A percentile compares a stretch with the other conserved stretches of the same genome.
Conservation (phyloP, 2,113 vertebrate genomes). For the Meles meles region DNA sequence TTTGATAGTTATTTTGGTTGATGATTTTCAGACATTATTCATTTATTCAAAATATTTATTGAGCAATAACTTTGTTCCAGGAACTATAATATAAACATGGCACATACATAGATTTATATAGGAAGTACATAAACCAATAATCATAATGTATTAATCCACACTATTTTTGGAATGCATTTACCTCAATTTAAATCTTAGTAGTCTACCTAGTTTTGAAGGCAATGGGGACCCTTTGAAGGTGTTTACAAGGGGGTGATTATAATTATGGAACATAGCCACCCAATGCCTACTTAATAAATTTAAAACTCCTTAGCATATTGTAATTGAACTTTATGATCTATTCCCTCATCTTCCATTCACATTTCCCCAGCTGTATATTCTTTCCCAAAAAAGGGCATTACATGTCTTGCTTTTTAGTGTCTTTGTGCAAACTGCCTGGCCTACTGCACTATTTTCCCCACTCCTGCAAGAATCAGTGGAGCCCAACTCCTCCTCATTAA, state of each 20-base stretch:
- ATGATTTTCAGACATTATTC: background rate
- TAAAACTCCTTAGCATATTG: background rate
- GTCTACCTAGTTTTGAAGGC: background rate
- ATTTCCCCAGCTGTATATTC: background rate
- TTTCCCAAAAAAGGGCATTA: background rate
- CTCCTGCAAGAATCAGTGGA: background rate
- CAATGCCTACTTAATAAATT: background rate
- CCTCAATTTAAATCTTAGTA: background rate
- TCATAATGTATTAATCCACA: background rate
- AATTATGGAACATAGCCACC: background rate
- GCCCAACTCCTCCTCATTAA: background rate
- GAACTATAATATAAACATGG: background rate
- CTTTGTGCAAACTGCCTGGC: background rate
- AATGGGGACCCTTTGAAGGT: background rate
- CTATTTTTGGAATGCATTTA: background rate
- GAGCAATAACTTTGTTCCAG: background rate
- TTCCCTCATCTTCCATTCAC: background rate
- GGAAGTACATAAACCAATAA: background rate
- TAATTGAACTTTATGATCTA: background rate
- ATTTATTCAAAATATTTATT: slow-evolving; percentile 6
- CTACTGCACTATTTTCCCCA: background rate
- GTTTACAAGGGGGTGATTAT: background rate
- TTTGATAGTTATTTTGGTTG: background rate
- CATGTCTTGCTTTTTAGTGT: background rate
- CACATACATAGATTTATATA: background rate